phyloP scores from a whole-genome alignment of 2,888 invertebrate species.

The Tetramorium bicarinatum region DNA sequence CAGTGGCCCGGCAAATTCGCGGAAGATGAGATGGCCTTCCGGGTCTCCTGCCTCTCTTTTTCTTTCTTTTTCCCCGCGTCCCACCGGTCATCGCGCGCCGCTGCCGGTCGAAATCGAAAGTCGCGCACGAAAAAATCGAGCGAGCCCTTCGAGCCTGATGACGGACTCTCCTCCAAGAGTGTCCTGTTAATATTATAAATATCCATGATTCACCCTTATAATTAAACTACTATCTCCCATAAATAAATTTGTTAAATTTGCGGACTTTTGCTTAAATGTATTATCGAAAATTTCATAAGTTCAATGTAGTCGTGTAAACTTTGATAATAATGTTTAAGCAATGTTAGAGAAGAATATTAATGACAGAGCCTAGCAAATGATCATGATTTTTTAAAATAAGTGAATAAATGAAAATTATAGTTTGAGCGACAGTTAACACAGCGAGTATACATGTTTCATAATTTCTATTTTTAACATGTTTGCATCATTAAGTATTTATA shows the following conservation, averaged over 20 bases:
- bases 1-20: conserved; percentile 76
- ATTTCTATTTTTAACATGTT: background rate
- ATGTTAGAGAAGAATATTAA: background rate
- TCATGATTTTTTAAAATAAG: background rate
- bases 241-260: background rate
- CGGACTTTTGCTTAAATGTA: background rate
- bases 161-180: background rate
- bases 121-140: conserved; percentile 30
- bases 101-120: conserved; percentile 71
- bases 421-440: background rate
- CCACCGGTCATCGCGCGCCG: conserved; percentile 10
- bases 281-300: background rate
- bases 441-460: background rate
- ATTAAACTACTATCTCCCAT: background rate
- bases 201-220: background rate
- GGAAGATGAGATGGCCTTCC: conserved; percentile 74
- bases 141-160: background rate
- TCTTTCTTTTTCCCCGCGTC: conserved; percentile 41
- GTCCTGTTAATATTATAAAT: background rate
- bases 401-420: background rate
- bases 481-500: background rate
- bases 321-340: background rate
- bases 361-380: background rate
- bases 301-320: background rate
- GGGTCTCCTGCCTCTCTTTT: conserved; percentile 62